These are phyloP conservation scores for Podiceps cristatus DNA, from an alignment of 2,113 vertebrate genomes.

Conservation along the genomic window DNA sequence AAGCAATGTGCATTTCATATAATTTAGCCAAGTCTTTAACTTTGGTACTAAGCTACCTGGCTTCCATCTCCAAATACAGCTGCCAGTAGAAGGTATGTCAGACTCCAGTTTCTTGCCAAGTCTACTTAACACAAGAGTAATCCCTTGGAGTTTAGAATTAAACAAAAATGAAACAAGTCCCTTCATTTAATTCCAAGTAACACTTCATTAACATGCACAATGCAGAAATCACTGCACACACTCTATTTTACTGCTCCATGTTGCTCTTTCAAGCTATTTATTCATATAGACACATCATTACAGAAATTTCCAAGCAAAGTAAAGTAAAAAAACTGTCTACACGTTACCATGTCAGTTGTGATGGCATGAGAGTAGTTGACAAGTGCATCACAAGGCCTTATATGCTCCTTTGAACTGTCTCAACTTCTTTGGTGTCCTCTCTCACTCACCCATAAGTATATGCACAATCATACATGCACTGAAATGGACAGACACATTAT, in stretches of 20 bases:
- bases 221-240: neutral
- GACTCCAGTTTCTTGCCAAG: neutral
- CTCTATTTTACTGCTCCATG: neutral
- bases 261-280: neutral
- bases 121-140: neutral
- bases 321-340: neutral
- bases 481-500: neutral
- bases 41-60: accelerated
- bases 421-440: neutral
- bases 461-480: neutral
- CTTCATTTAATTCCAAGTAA: neutral
- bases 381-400: neutral
- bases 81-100: neutral
- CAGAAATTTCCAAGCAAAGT: neutral
- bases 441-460: neutral
- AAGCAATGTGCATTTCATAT: neutral
- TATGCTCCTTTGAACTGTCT: neutral
- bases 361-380: neutral
- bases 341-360: neutral
- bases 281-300: neutral
- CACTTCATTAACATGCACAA: neutral
- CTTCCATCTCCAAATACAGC: neutral
- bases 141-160: neutral
- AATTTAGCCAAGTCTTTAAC: neutral
- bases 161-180: neutral